Evolutionary conservation across 53 echinoderm and acorn worm genomes (phyloP), one percentile per base, ranked within the genome.

Genomic region (Paracentrotus lividus): DNA sequence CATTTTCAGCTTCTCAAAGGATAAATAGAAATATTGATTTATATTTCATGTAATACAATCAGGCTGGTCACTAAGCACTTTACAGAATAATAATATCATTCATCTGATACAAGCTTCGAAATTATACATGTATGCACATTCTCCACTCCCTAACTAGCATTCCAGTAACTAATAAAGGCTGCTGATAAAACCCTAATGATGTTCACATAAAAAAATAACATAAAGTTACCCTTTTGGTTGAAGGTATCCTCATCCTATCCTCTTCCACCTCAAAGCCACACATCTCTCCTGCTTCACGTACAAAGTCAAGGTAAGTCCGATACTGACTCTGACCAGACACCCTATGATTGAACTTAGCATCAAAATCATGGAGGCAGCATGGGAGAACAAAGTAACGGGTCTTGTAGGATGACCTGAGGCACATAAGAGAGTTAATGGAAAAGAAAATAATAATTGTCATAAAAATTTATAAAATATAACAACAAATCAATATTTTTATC

Each of bases 321-420:
- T 98, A 98, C 69, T 98, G 99, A n/a, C 94, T 90, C 93, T 95
- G 85, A 2, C 93, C 95, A 1, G 96, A 72, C 13, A 95, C 93
- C 13, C 53, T 91, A 42, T 95, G 88, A 21, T 84, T 75, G 93
- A 95, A 98, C 59, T 98, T 98, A 42, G 64, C 36, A 52, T 97
- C 97, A 95, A 98, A 98, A 85, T 98, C 99, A 90, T 97, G 96
- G 86, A 98, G 97, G 86, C 99, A 98, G 88, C 99, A 98, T 0
- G 99, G 99, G 0, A 98, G 93, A 27, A 98, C 97, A 92, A 98
- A 97, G 90, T 98, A 98, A 27, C 95, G 89, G 2, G 95, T 94
- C 27, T 93, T 81, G 58, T 72, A 93, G 18, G 96, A 96, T 56
- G 98, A 96, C 53, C 98, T 98, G 95, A 9, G n/a, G 5, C 38